Evolutionary conservation across 2,888 invertebrate genomes (phyloP), one percentile per base, ranked within the genome.

Genomic region (Rhopalosiphum nymphaeae): DNA sequence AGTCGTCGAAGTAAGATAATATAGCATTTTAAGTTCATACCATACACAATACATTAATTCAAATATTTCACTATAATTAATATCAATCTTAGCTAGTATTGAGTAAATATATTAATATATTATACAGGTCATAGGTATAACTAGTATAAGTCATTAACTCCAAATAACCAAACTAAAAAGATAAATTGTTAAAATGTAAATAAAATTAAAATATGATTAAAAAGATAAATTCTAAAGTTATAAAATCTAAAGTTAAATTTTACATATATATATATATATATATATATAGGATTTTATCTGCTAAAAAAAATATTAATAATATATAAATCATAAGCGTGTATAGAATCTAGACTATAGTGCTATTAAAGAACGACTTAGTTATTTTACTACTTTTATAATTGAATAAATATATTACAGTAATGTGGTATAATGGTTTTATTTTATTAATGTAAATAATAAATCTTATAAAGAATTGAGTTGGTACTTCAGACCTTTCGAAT

Each of bases 1-100:
- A 44, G 87, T 95, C 11, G 91, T 95, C 16, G 89, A 95, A 91
- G 95, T 95, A 88, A 93, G 94, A n/a, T 7, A 7, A 42, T 9
- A 36, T 46, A 46, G 0, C 9, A 25, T 53, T 88, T 88, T 88
- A 88, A 53, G n/a, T 3, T 53, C 36, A 36, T 36, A 36, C 9
- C 7, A 44, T 44, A 44, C 21, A 78, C 21, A 36, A 78, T 36
- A 78, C 36, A 78, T 2, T n/a, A 67, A 36, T 67, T 67, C 16
- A 36, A 67, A 67, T 36, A 67, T 67, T 67, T 67, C 2, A 67
- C n/a, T 7, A 36, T 36, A 67, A 67, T 67, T 36, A 16, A 67
- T 67, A 36, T 36, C 29, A 29, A 11, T 61, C 11, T 61, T 78
- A 78, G 21, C 36, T 78, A 21, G 29, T 78, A 78, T 78, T 36